Evolutionary conservation across 2,888 invertebrate species (phyloP).

Genomic region (Marronus borbonicus): DNA sequence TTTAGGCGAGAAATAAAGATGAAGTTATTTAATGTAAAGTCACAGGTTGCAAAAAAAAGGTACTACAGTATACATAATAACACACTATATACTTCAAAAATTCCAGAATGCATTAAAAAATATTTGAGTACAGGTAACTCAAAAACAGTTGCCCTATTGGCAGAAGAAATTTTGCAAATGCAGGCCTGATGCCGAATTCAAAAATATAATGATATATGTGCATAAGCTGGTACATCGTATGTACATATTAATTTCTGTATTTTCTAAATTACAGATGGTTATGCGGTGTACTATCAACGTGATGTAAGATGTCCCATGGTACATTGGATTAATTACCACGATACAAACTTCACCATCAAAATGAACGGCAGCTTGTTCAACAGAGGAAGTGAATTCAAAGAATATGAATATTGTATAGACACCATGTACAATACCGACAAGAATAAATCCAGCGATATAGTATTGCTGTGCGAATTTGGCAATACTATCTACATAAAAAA

Average conservation of each 20-base stretch:
- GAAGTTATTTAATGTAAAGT: too few relatives aligned
- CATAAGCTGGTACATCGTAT: too few relatives aligned
- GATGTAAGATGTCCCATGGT: conserved; percentile 18
- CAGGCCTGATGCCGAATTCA: too few relatives aligned
- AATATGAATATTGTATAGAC: conserved; percentile 23
- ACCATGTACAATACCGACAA: conserved; percentile 33
- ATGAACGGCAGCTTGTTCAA: conserved; percentile 10
- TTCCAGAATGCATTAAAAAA: too few relatives aligned
- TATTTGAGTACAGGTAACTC: too few relatives aligned
- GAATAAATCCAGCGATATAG: neutral
- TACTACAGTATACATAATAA: too few relatives aligned
- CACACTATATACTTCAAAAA: too few relatives aligned
- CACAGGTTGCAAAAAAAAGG: too few relatives aligned
- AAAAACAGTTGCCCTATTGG: too few relatives aligned
- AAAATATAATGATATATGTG: too few relatives aligned
- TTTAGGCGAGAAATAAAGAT: too few relatives aligned
- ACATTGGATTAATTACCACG: conserved; percentile 13
- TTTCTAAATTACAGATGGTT: conserved; percentile 31
- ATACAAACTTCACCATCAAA: conserved; percentile 12
- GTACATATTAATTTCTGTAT: neutral
- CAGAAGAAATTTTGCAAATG: too few relatives aligned
- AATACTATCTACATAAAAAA: conserved; percentile 1
- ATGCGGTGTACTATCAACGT: conserved; percentile 2
- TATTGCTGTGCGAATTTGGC: conserved; percentile 18
- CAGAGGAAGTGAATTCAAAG: neutral